Evolutionary conservation across 2,797 vertebrate species (phyloP), one percentile per base, ranked within the genome.

Genomic region (Sebastes trivittatus): DNA sequence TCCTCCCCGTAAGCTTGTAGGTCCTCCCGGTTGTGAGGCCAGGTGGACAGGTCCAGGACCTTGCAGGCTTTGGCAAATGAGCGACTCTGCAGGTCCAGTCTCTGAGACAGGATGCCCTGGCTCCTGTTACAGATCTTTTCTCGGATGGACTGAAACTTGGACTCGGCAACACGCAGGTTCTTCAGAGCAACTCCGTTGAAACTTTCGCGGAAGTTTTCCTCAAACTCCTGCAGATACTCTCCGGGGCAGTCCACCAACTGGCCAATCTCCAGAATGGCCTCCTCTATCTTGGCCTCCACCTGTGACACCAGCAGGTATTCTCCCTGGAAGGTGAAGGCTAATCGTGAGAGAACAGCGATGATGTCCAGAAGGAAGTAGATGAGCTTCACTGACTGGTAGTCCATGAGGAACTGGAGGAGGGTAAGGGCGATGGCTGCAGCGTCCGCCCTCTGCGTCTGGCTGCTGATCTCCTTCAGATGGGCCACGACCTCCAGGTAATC

Each of bases 301-400:
- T 98, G 98, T 0, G 97, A 98, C 71, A 97, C 97, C 67, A 98
- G 94, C 63, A 98, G 95, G 76, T 97, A 96, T 81, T 99, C 97
- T 0, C 97, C 97, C 88, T 99, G 97, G 95, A 99, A 99, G 90
- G 97, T 89, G 0, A 98, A 98, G 86, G 97, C 97, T 22, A 99
- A 94, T 54, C 98, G 97, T 0, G 97, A 98, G 65, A 99, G 96
- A 65, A 98, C 96, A 0, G 97, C 97, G 1, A 97, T 98, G 90
- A 99, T 95, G 11, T 99, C 98, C 77, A 98, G 92, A n/a, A 99
- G 95, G 91, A 99, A 99, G 91, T 99, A 98, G 90, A 99, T 98
- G 67, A 99, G 96, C 92, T 99, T 99, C 69, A 99, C 94, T 0
- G 98, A 98, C 90, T 99, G 98, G 84, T 99, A 99, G 91, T 99